Base-by-base conservation (phyloP, 2,888 invertebrate genomes). In the Clanis bilineata region DNA sequence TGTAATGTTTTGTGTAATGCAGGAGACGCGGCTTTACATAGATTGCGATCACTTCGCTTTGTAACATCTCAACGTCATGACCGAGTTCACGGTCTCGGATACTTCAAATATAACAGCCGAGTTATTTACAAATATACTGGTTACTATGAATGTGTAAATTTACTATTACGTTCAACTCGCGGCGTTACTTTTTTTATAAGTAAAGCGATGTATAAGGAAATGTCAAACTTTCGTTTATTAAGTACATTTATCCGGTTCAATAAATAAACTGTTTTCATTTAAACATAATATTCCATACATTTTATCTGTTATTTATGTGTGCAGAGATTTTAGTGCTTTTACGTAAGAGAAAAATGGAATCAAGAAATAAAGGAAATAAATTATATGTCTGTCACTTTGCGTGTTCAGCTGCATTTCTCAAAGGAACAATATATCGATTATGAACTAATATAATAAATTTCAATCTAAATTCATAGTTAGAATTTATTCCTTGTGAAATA, bases 1-100 rank as follows among this genome's bases (percentile, higher is more conserved):
- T 39, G n/a, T 6, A 10, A 39, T n/a, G n/a, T 9, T 10, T 4
- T 12, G 12, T 39, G 2, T 18, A 21, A 21, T 7, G 3, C 4
- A 43, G 3, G 45, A 25, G 23, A 23, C 23, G 23, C 5, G 61
- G 62, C n/a, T n/a, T 66, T 69, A 67, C 65, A 65, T 68, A 66
- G 62, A 23, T 69, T n/a, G 67, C 64, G 72, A 73, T 69, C 64
- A 71, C 72, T 76, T 71, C 62, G 70, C 72, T 67, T 69, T 64
- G 68, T 64, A 63, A 67, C 62, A 63, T 68, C 64, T 74, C 67
- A 64, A 72, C 68, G 59, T 68, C 68, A 73, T 70, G 67, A 67
- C 66, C 43, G 71, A 77, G 81, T 79, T 82, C 80, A 82, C 65
- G 80, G 78, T 73, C 78, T 74, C 69, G 57, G 61, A 64, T 58